Evolutionary conservation across 2,797 vertebrate species (phyloP), one percentile per base, ranked within the genome.

Genomic region (Enteromius treurensis): DNA sequence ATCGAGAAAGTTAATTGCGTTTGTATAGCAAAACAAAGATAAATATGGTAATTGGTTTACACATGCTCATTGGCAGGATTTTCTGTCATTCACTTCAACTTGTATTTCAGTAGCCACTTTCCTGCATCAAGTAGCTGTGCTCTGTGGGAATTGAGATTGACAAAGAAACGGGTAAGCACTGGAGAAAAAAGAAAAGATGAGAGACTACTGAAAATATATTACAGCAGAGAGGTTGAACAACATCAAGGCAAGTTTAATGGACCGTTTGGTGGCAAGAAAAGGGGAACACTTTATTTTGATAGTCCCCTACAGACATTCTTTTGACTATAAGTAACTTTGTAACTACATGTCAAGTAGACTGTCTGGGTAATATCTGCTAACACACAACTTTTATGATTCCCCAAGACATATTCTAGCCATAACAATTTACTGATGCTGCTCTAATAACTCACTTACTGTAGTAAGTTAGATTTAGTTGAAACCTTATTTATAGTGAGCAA

Each of bases 11-110:
- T 58, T 75, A 55, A 40, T 76, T 51, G 26, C 40, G 29, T 58
- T 58, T 76, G 70, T 19, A 37, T 75, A 75, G 14, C 51, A 75
- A 75, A 75, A 17, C 51, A 75, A 37, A 75, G 29, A 55, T 55
- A 21, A 15, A 75, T 74, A 55, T 55, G 32, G 32, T 75, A 75
- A 75, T 55, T 55, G 32, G 51, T 55, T 53, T 75, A 13, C 49
- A 37, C 26, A 15, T 40, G 32, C 32, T 55, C 49, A 53, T 42
- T 68, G 21, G 49, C 64, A 68, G 47, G 47, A 32, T 51, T 6
- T 21, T 26, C 29, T 74, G 29, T 53, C 29, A 53, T 49, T 68
- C 8, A 10, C 4, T 68, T 51, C 1, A 55, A 19, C 4, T 10
- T 32, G 32, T 64, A 64, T 64, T 64, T 64, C 26, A 64, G 60